These are phyloP conservation scores for Alligator mississippiensis DNA, from an alignment of 2,113 vertebrate species.

Conservation along the genomic window DNA sequence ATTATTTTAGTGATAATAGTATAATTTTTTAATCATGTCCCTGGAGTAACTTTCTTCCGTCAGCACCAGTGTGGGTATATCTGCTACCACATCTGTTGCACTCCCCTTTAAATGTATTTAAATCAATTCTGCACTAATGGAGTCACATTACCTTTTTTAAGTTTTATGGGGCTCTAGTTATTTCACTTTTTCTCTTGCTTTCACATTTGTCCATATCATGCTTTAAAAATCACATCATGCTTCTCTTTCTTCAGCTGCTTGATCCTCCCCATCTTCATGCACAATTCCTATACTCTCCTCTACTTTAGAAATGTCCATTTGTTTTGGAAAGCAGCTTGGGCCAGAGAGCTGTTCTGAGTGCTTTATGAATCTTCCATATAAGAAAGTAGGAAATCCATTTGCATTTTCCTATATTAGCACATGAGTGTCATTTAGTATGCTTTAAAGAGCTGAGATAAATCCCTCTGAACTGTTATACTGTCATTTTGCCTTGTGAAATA, in stretches of 20 bases:
- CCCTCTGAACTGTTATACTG: background rate
- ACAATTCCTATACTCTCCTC: background rate
- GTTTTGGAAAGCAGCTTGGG: background rate
- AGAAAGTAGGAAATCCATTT: background rate
- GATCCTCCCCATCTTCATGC: background rate
- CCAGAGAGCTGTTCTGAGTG: background rate
- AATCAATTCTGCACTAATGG: background rate
- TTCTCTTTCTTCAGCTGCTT: background rate
- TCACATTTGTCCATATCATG: background rate
- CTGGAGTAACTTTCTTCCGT: background rate
- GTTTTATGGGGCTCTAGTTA: background rate
- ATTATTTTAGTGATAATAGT: background rate
- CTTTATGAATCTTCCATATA: background rate
- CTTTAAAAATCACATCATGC: background rate
- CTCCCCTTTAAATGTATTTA: background rate
- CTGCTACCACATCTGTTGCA: background rate
- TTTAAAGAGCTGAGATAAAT: background rate
- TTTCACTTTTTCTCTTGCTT: background rate
- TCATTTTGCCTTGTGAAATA: background rate
- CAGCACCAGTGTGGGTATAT: background rate
- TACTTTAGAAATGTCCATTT: background rate
- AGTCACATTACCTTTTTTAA: background rate
- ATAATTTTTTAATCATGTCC: background rate
- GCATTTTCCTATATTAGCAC: background rate
- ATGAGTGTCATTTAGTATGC: background rate